phyloP scores from a whole-genome alignment of 2,888 invertebrate genomes.

The Stenurella melanura region DNA sequence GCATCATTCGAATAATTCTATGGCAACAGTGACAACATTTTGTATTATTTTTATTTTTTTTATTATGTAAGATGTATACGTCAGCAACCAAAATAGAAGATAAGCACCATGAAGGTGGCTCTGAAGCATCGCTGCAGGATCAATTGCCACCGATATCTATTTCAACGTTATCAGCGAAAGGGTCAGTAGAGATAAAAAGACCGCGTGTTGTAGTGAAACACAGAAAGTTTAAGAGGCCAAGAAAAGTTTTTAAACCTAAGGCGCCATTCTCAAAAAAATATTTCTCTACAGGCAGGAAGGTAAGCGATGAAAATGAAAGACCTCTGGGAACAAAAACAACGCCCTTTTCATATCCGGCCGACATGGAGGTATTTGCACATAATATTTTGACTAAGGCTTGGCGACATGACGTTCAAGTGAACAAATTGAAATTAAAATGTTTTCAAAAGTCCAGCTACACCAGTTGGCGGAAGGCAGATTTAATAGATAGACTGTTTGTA shows the following conservation, averaged over 20 bases:
- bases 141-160: not conserved
- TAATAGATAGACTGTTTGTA: slow-evolving; percentile 77
- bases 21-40: slow-evolving; percentile 20
- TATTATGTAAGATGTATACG: not conserved
- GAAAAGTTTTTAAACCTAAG: slow-evolving; percentile 46
- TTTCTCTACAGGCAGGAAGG: slow-evolving; percentile 53
- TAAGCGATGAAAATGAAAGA: slow-evolving; percentile 49
- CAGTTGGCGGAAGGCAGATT: slow-evolving; percentile 71
- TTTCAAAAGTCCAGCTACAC: slow-evolving; percentile 67
- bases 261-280: slow-evolving; percentile 46
- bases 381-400: slow-evolving; percentile 71
- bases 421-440: slow-evolving; percentile 66
- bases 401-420: slow-evolving; percentile 64
- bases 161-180: not conserved
- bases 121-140: not conserved
- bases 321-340: slow-evolving; percentile 67
- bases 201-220: slow-evolving; percentile 25
- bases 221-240: slow-evolving; percentile 9
- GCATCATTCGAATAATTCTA: not conserved
- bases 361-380: slow-evolving; percentile 72
- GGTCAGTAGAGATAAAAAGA: slow-evolving; percentile 21
- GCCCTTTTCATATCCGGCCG: slow-evolving; percentile 72
- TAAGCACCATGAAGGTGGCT: not conserved
- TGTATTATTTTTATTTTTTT: not conserved
- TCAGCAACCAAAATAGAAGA: not conserved